Evolutionary conservation across 2,888 invertebrate species (phyloP).

Genomic region (Thyatira batis): DNA sequence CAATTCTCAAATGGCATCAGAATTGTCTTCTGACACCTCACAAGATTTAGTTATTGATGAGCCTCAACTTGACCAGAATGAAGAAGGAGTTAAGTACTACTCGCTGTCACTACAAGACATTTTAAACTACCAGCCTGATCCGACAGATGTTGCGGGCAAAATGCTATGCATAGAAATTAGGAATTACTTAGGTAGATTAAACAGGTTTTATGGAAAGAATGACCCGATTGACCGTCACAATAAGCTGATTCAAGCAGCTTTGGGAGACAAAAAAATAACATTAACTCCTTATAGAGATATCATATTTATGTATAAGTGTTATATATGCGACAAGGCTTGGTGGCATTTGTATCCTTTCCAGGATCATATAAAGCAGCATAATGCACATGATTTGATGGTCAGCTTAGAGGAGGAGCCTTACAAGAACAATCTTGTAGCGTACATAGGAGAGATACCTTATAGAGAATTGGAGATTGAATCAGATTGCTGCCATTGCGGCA

Average conservation of each 20-base stretch:
- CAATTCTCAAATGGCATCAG: background rate
- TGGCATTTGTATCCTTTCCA: slow-evolving; percentile 48
- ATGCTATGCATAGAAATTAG: background rate
- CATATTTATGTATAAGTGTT: slow-evolving; percentile 56
- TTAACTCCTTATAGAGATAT: slow-evolving; percentile 7
- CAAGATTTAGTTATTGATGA: background rate
- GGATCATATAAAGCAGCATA: slow-evolving; percentile 36
- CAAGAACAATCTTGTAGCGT: slow-evolving; percentile 38
- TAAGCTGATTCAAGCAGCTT: slow-evolving; percentile 17
- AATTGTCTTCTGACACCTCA: background rate
- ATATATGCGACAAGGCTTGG: slow-evolving; percentile 46
- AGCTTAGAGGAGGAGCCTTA: slow-evolving; percentile 18
- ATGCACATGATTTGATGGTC: background rate
- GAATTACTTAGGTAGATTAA: background rate
- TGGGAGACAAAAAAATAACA: slow-evolving; percentile 38
- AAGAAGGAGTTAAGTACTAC: background rate
- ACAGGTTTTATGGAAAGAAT: no score
- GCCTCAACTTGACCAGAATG: background rate
- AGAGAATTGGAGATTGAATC: slow-evolving; percentile 23
- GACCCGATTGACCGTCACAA: slow-evolving; percentile 14
- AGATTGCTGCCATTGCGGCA: slow-evolving; percentile 44
- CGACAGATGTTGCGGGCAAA: background rate
- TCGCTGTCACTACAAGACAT: background rate
- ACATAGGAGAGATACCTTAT: accelerated
- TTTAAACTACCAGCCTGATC: background rate